These are phyloP conservation scores for Indicator indicator DNA, from an alignment of 2,113 vertebrate species.

Conservation along the genomic window DNA sequence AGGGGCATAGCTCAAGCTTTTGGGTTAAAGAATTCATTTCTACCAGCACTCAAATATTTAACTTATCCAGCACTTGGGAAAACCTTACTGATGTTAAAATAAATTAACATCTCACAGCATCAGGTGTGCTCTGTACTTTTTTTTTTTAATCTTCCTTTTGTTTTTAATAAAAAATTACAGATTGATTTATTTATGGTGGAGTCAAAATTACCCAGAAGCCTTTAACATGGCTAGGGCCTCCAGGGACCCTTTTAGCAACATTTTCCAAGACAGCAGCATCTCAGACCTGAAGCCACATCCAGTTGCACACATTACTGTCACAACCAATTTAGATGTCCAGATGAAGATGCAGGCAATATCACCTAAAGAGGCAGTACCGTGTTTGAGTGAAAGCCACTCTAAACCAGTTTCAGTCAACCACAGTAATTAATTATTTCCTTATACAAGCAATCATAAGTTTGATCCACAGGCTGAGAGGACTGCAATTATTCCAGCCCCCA, in stretches of 20 bases:
- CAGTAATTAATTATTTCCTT: not conserved
- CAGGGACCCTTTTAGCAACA: not conserved
- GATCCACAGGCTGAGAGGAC: not conserved
- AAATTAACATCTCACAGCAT: not conserved
- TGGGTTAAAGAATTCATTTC: not conserved
- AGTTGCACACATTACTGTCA: not conserved
- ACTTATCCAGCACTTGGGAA: not conserved
- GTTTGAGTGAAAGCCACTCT: not conserved
- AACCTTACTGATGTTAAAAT: not conserved
- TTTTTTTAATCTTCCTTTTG: rapidly evolving
- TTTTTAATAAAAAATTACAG: not conserved
- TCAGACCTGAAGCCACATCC: not conserved
- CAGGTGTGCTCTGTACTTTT: not conserved
- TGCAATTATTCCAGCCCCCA: not conserved
- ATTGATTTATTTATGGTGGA: not conserved
- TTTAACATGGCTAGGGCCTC: not conserved
- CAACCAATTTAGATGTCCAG: not conserved
- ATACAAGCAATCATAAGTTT: not conserved
- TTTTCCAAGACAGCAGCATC: not conserved
- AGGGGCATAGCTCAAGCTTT: not conserved
- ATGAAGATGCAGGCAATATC: not conserved
- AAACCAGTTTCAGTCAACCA: not conserved
- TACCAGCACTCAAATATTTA: not conserved
- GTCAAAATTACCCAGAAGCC: not conserved
- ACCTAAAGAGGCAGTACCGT: not conserved